phyloP scores from a whole-genome alignment of 2,888 invertebrate genomes.

The Leucophenga maculata region DNA sequence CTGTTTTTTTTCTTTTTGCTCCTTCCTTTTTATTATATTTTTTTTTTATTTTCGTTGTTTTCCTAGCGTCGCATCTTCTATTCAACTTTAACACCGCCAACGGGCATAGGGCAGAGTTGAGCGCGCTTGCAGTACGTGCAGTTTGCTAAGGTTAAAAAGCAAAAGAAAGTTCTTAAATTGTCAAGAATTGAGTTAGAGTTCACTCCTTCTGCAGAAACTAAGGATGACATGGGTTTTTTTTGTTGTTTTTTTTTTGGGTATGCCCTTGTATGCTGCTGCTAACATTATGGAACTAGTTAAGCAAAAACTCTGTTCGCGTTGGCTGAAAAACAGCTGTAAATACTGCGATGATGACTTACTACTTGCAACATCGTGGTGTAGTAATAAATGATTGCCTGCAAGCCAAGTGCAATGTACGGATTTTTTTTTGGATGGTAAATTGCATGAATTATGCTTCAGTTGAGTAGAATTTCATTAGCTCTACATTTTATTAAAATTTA shows the following conservation, averaged over 20 bases:
- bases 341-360: slow-evolving; percentile 61
- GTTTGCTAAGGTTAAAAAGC: background rate
- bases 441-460: too few relatives aligned
- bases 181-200: too few relatives aligned
- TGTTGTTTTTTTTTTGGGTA: too few relatives aligned
- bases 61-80: background rate
- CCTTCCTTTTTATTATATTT: background rate
- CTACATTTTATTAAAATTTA: too few relatives aligned
- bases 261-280: too few relatives aligned
- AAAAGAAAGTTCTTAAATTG: background rate
- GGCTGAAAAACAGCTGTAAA: slow-evolving; percentile 55
- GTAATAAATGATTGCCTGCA: slow-evolving; percentile 55
- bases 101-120: background rate
- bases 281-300: too few relatives aligned
- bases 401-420: too few relatives aligned
- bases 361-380: slow-evolving; percentile 34
- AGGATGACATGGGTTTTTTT: too few relatives aligned
- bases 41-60: background rate
- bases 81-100: too few relatives aligned
- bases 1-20: background rate
- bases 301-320: background rate
- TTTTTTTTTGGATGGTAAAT: too few relatives aligned
- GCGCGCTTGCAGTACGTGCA: background rate
- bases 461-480: too few relatives aligned
- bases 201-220: background rate